Conservation (phyloP, 2,113 vertebrate genomes). For the Telmatochromis brichardi region DNA sequence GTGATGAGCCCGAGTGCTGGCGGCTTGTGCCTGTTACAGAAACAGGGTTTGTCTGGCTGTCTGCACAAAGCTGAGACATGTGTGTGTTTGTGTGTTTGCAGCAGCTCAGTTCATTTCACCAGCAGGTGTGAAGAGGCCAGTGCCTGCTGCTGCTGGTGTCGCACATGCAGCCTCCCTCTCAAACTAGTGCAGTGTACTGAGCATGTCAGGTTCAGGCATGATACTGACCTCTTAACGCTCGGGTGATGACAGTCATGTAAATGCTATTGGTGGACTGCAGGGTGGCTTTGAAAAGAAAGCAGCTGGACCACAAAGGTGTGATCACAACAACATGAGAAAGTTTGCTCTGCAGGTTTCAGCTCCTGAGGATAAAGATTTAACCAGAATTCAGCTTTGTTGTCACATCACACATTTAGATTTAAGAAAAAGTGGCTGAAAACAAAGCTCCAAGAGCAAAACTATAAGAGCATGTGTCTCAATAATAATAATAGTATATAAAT, state of each 20-base stretch:
- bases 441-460: not conserved
- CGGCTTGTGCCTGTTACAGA: not conserved
- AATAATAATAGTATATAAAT: not conserved
- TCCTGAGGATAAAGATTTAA: not conserved
- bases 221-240: not conserved
- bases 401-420: not conserved
- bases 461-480: not conserved
- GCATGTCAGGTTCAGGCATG: not conserved
- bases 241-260: not conserved
- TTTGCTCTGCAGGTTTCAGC: not conserved
- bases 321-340: not conserved
- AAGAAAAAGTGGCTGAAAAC: not conserved
- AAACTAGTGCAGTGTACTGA: not conserved
- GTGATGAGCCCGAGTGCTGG: not conserved
- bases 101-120: constrained; percentile 10
- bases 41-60: not conserved
- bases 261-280: not conserved
- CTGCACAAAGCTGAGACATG: not conserved
- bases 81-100: not conserved
- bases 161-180: not conserved
- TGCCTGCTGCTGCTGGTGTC: not conserved
- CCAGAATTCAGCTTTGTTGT: not conserved
- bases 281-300: not conserved
- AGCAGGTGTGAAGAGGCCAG: constrained; percentile 15
- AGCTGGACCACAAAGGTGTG: not conserved